Evolutionary conservation across 1,140 invertebrate genomes (phyloP).

Genomic region (Dinothrombium tinctorium): DNA sequence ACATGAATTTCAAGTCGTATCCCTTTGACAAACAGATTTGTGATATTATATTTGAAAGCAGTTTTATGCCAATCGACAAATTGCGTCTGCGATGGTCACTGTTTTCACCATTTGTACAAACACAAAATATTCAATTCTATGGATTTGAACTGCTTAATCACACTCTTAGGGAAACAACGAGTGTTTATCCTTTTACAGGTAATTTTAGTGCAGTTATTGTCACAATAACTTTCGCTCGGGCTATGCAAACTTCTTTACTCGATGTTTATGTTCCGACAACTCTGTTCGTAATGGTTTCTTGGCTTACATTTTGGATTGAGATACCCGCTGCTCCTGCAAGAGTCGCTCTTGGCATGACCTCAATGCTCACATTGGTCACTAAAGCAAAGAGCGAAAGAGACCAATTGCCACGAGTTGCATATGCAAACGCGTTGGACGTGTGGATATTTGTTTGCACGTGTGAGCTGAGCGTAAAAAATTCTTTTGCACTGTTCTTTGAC

Average conservation of each 20-base stretch:
- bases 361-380: constrained; percentile 22
- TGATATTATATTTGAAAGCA: too few relatives aligned
- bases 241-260: too few relatives aligned
- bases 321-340: constrained; percentile 17
- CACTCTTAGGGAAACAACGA: neutral
- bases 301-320: constrained; percentile 19
- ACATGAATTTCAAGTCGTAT: too few relatives aligned
- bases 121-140: too few relatives aligned
- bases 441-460: constrained; percentile 11
- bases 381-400: constrained; percentile 6
- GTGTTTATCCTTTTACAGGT: constrained; percentile 12
- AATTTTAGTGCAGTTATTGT: constrained; percentile 14
- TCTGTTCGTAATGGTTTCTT: constrained; percentile 18
- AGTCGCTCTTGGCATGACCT: constrained; percentile 19
- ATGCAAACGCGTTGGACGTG: constrained; percentile 11
- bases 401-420: neutral
- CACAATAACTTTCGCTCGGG: constrained; percentile 17
- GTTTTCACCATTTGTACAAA: neutral
- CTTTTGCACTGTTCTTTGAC: constrained; percentile 10
- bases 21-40: too few relatives aligned
- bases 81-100: neutral
- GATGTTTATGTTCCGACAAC: constrained; percentile 16
- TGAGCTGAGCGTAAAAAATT: constrained; percentile 7
- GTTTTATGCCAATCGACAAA: too few relatives aligned
- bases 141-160: neutral